Conservation (phyloP, 2,797 vertebrate genomes). For the Microtus californicus region DNA sequence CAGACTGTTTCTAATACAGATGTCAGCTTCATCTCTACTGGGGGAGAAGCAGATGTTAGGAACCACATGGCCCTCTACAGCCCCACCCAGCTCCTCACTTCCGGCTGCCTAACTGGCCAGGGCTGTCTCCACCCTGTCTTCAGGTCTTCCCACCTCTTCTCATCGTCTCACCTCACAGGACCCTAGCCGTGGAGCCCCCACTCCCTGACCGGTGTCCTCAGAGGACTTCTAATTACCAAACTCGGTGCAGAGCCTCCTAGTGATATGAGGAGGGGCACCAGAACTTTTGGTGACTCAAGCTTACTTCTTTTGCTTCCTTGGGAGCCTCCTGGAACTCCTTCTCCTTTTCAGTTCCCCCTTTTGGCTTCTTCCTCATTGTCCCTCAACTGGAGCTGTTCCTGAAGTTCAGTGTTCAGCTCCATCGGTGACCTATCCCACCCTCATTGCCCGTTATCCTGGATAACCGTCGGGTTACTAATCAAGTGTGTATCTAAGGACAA, state of each 20-base stretch:
- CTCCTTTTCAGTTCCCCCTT: background rate
- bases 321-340: background rate
- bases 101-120: background rate
- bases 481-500: background rate
- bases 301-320: slow-evolving; percentile 7
- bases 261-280: background rate
- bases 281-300: background rate
- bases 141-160: slow-evolving; percentile 16
- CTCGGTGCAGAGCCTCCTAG: background rate
- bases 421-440: background rate
- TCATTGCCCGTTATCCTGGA: background rate
- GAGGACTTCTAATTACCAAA: background rate
- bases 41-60: background rate
- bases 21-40: background rate
- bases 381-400: background rate
- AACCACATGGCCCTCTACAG: background rate
- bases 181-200: background rate
- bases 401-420: background rate
- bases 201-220: background rate
- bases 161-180: background rate
- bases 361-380: background rate
- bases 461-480: background rate
- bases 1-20: slow-evolving; percentile 20
- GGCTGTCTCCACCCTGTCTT: background rate
- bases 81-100: background rate